Evolutionary conservation across 2,888 invertebrate genomes (phyloP).

Genomic region (Hofmannophila pseudospretella): DNA sequence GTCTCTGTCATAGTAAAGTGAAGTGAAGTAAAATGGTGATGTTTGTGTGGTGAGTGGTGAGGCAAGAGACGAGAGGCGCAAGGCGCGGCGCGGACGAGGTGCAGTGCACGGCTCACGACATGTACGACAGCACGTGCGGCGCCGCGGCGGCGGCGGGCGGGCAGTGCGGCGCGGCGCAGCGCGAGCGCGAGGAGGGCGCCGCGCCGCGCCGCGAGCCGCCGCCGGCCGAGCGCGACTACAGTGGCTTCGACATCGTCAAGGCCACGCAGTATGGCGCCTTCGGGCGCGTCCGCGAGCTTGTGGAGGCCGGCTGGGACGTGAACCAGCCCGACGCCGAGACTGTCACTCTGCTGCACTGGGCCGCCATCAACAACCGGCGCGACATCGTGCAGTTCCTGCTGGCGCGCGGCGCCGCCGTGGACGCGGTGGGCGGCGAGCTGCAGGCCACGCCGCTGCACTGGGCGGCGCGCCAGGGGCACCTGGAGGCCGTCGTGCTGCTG

Average conservation of each 20-base stretch:
- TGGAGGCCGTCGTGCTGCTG: conserved; percentile 87
- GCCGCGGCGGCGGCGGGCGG: conserved; percentile 81
- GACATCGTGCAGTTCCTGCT: conserved; percentile 94
- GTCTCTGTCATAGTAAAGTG: too few relatives aligned
- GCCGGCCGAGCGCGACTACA: conserved; percentile 81
- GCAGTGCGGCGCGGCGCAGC: conserved; percentile 81
- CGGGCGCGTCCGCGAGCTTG: conserved; percentile 87
- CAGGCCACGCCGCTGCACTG: conserved; percentile 98
- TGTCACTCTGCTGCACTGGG: conserved; percentile 99
- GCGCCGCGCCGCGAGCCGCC: conserved; percentile 81
- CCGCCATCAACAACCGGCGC: conserved; percentile 97
- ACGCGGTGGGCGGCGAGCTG: conserved; percentile 97
- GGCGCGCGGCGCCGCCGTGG: conserved; percentile 86
- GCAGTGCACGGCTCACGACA: conserved; percentile 29
- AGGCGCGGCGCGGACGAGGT: background rate
- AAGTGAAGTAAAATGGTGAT: too few relatives aligned
- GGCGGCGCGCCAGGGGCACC: conserved; percentile 96
- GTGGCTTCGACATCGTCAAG: conserved; percentile 94
- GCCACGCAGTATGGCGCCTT: conserved; percentile 98
- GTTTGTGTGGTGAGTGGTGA: too few relatives aligned
- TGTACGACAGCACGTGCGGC: conserved; percentile 86
- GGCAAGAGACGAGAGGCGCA: too few relatives aligned
- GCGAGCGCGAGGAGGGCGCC: conserved; percentile 80
- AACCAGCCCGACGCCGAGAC: conserved; percentile 97
- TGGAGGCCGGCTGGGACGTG: conserved; percentile 95